A percentile compares a stretch with the other conserved stretches of the same genome.
Conservation (phyloP, 2,888 invertebrate genomes). For the Melangyna quadrimaculata region DNA sequence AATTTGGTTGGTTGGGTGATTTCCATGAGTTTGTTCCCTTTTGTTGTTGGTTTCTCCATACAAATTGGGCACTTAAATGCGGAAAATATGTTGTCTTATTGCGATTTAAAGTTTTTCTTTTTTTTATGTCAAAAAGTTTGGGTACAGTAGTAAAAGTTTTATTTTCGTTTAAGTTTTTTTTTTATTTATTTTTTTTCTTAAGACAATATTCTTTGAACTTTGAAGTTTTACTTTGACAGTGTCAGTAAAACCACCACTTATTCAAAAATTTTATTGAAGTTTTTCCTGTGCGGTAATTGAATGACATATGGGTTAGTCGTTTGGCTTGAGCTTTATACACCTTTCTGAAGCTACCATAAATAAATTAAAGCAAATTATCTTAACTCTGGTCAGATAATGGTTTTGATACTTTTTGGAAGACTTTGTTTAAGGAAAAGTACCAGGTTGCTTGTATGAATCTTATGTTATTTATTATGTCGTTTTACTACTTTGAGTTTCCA, state of each 20-base stretch:
- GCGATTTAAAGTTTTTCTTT: slow-evolving; percentile 58
- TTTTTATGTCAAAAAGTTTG: slow-evolving; percentile 22
- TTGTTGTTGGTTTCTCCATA: neutral
- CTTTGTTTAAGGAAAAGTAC: too few species aligned
- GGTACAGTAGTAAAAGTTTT: slow-evolving; percentile 27
- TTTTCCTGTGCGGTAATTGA: neutral
- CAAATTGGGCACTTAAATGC: slow-evolving; percentile 65
- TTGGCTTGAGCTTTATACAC: too few species aligned
- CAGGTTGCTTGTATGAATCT: too few species aligned
- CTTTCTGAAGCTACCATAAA: too few species aligned
- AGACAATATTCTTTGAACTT: neutral
- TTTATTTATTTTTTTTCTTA: neutral
- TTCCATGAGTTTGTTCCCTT: slow-evolving; percentile 3
- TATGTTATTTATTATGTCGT: too few species aligned
- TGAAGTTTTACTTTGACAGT: slow-evolving; percentile 31
- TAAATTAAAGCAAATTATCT: too few species aligned
- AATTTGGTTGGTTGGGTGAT: slow-evolving; percentile 41
- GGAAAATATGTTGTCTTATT: slow-evolving; percentile 58
- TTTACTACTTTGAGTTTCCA: too few species aligned
- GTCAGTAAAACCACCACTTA: slow-evolving; percentile 23
- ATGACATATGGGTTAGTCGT: neutral
- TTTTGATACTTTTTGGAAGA: too few species aligned
- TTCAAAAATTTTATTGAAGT: slow-evolving; percentile 20
- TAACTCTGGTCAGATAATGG: too few species aligned
- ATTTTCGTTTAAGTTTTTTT: neutral